These are phyloP conservation scores for Drosophila hydei DNA, from an alignment of 1,140 invertebrate genomes.

Conservation along the genomic window DNA sequence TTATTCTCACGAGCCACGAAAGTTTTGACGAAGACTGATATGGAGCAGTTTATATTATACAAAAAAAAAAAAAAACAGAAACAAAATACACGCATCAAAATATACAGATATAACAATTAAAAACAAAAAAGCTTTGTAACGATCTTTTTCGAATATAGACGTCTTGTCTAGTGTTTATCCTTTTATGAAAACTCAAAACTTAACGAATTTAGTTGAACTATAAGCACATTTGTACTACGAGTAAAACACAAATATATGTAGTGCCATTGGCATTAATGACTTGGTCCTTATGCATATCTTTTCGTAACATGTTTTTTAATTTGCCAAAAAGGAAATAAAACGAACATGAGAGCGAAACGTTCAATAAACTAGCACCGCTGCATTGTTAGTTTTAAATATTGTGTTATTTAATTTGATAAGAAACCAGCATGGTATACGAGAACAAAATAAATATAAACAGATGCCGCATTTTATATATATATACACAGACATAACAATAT, in stretches of 20 bases:
- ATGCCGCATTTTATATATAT: constrained; percentile 65
- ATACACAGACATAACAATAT: constrained; percentile 48
- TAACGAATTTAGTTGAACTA: constrained; percentile 78
- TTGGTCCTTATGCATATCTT: constrained; percentile 73
- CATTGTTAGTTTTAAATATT: constrained; percentile 76
- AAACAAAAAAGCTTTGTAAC: constrained; percentile 59
- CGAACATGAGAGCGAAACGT: constrained; percentile 29
- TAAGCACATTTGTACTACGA: constrained; percentile 62
- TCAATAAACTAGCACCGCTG: constrained; percentile 56
- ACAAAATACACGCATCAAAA: constrained; percentile 34
- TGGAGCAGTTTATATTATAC: constrained; percentile 59
- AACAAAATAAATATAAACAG: constrained; percentile 32
- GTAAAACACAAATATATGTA: constrained; percentile 47
- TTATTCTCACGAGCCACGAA: constrained; percentile 70
- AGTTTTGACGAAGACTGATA: constrained; percentile 70
- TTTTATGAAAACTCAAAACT: constrained; percentile 43
- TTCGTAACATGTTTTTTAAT: constrained; percentile 53
- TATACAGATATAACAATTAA: constrained; percentile 17
- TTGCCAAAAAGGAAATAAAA: constrained; percentile 42
- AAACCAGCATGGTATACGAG: constrained; percentile 68
- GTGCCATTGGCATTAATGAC: constrained; percentile 67
- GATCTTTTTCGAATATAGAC: constrained; percentile 55
- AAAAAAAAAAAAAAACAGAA: background rate
- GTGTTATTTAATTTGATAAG: constrained; percentile 80
- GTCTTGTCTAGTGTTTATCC: constrained; percentile 48